phyloP scores from a whole-genome alignment of 2,888 invertebrate genomes.

The Sarcophaga caerulescens region DNA sequence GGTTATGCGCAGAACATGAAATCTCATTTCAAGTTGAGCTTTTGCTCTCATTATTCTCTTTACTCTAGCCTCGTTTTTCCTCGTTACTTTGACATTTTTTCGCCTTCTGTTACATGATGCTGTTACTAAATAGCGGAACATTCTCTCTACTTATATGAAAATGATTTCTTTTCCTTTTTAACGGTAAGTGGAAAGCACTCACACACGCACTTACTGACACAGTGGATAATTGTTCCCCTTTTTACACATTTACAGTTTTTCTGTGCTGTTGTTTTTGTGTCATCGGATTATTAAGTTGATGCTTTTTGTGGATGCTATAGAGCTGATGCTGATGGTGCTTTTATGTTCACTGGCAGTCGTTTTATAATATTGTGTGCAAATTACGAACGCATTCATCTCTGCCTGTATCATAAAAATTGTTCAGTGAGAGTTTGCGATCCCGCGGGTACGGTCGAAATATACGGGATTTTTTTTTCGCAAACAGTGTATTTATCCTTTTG shows the following conservation, averaged over 20 bases:
- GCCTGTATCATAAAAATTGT: slow-evolving; percentile 80
- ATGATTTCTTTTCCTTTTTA: neutral
- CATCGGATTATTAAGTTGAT: slow-evolving; percentile 27
- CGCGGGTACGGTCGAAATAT: slow-evolving; percentile 81
- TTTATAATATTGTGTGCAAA: slow-evolving; percentile 45
- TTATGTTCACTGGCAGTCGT: slow-evolving; percentile 34
- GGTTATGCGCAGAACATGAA: slow-evolving; percentile 32
- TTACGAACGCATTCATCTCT: slow-evolving; percentile 70
- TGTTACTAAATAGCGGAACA: slow-evolving; percentile 1
- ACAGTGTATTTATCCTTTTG: slow-evolving; percentile 23
- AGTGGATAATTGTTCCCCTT: slow-evolving; percentile 7
- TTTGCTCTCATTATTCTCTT: slow-evolving; percentile 25
- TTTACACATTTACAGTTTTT: slow-evolving; percentile 27
- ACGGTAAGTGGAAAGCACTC: slow-evolving; percentile 11
- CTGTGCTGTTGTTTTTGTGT: slow-evolving; percentile 10
- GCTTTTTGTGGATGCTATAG: slow-evolving; percentile 12
- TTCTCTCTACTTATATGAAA: neutral
- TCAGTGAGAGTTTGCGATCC: slow-evolving; percentile 82
- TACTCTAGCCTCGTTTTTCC: slow-evolving; percentile 36
- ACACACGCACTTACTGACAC: slow-evolving; percentile 4
- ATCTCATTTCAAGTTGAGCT: neutral
- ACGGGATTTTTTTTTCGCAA: slow-evolving; percentile 72
- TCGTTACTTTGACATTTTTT: slow-evolving; percentile 14
- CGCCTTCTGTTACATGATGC: slow-evolving; percentile 33
- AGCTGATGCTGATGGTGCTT: slow-evolving; percentile 40